A percentile compares a stretch with the other conserved stretches of the same genome.
phyloP scores from a whole-genome alignment of 2,797 vertebrate species.

The Echiichthys vipera region DNA sequence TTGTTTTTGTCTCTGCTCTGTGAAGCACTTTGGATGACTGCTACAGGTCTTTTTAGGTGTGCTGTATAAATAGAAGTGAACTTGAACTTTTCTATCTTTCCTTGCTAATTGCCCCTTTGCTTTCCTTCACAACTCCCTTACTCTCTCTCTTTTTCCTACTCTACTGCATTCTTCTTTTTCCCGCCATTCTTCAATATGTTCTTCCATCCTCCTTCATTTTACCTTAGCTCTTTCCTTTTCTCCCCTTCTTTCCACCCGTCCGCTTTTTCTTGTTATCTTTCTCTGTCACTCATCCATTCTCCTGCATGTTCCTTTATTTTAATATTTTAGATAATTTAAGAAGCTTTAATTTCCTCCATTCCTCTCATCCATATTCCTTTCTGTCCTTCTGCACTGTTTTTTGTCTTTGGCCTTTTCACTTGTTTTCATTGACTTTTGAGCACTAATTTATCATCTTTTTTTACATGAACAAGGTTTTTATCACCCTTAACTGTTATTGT shows the following conservation, averaged over 20 bases:
- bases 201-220: neutral
- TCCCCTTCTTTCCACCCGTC: neutral
- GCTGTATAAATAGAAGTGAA: too few species aligned
- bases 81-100: too few species aligned
- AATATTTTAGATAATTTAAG: neutral
- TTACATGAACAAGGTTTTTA: neutral
- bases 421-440: slow-evolving; percentile 15
- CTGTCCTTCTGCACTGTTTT: neutral
- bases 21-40: too few species aligned
- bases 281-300: neutral
- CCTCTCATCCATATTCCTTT: neutral
- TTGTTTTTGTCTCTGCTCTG: too few species aligned
- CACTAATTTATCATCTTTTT: neutral
- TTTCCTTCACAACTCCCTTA: too few species aligned
- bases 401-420: neutral
- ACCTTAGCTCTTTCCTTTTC: neutral
- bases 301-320: neutral
- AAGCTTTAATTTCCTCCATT: neutral
- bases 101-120: neutral
- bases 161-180: neutral
- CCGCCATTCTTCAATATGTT: neutral
- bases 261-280: neutral
- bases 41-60: too few species aligned
- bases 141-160: neutral
- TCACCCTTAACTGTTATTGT: slow-evolving; percentile 24